Evolutionary conservation across 2,888 invertebrate genomes (phyloP), one percentile per base, ranked within the genome.

Genomic region (Apamea epomidion): DNA sequence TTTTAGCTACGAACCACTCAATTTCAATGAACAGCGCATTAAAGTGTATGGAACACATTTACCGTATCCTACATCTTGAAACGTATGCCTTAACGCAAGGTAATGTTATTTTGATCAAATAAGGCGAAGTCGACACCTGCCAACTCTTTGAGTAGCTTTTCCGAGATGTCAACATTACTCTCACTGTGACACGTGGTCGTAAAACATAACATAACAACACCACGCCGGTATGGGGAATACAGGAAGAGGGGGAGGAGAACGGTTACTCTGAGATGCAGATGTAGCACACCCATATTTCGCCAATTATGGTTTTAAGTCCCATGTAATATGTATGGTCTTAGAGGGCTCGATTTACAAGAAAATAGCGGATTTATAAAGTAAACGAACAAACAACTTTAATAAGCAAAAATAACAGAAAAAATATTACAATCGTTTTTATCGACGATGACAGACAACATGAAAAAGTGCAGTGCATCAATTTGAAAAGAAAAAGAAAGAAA

Each of bases 61-160:
- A 82, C 25, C 25, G 37, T 68, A 16, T 48, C 21, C 10, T 51
- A 45, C 51, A 29, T 70, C 29, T 65, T 25, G 18, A 81, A 81
- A 67, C 32, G 48, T 51, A 16, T 58, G n/a, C 18, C 37, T 37
- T 48, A 70, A 51, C 25, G 18, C 25, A 25, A 58, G n/a, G 65
- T 58, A 80, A 80, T 80, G 37, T 81, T 81, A 70, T 48, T 58
- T 48, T 76, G 60, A 77, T 32, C 18, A 74, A 54, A 74, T 82
- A 68, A 21, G 60, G 12, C 21, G 5, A 80, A 68, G 75, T 54
- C 62, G 60, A 60, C 54, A 68, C 74, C 75, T 60, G 79, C 64
- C 32, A 37, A 68, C 54, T 51, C 25, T 60, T 74, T 68, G 32
- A 80, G 82, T 62, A 74, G 32, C 45, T 62, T 80, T 60, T 62